A percentile compares a stretch with the other conserved stretches of the same genome.
Conservation (phyloP, 2,888 invertebrate species). For the Copidosoma aretas region DNA sequence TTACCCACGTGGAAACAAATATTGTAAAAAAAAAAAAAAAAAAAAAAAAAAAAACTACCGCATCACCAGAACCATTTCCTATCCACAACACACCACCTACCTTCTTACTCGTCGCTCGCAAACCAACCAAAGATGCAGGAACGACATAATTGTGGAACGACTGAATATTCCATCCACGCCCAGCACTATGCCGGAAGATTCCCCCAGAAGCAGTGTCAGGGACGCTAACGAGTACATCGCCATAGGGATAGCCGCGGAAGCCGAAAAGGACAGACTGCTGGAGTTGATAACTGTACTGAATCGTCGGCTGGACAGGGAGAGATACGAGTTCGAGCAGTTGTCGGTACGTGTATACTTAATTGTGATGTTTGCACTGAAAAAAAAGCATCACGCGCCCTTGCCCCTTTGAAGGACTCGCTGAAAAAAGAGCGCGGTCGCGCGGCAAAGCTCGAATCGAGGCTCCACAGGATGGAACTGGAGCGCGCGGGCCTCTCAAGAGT, state of each 20-base stretch:
- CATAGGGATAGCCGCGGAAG: constrained; percentile 67
- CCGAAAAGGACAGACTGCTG: constrained; percentile 69
- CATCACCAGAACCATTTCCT: no score
- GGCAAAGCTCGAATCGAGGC: constrained; percentile 66
- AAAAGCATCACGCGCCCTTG: neutral
- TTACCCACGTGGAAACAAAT: no score
- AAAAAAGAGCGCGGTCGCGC: constrained; percentile 65
- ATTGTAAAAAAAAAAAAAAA: no score
- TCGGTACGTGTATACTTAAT: constrained; percentile 41
- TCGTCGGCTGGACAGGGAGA: constrained; percentile 67
- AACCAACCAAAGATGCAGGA: no score
- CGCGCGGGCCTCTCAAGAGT: constrained; percentile 60
- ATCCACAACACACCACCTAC: no score
- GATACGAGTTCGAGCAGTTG: constrained; percentile 54
- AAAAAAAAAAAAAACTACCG: no score
- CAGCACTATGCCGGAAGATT: neutral
- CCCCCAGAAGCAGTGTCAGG: constrained; percentile 31
- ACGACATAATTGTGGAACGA: no score
- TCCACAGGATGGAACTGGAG: constrained; percentile 67
- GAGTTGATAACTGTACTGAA: constrained; percentile 68
- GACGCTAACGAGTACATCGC: constrained; percentile 56
- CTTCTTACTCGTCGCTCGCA: no score
- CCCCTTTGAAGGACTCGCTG: constrained; percentile 52
- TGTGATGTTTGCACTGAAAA: neutral
- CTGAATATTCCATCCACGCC: no score